Base-by-base conservation (phyloP, 2,888 invertebrate species). In the Ptilodon capucinus region DNA sequence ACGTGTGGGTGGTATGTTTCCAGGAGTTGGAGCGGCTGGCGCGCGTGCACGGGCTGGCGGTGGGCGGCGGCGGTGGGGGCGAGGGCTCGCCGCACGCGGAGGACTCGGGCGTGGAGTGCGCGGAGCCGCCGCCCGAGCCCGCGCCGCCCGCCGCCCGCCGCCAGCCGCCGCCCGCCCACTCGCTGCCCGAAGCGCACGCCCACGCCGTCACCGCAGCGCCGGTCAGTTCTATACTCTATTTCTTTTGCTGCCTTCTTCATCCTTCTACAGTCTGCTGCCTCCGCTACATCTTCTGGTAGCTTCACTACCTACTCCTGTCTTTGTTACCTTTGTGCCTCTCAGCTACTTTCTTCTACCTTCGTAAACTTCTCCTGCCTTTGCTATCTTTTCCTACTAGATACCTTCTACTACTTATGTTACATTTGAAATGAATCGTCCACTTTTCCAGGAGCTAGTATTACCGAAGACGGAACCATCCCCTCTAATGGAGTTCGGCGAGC, bases 11-110 rank as follows among this genome's bases (percentile, higher is more conserved):
- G n/a, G n/a, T n/a, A n/a, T n/a, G n/a, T n/a, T n/a, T n/a, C 0
- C 83, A 96, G 94, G 96, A 96, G 76, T 81, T 96, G 57, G 97
- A 97, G 84, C 87, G 95, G 40, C 93, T 95, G 69, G 96, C 95
- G 0, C 94, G 95, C 68, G 92, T 94, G 38, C 95, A 96, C 77
- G 96, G 96, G 0, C 82, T 96, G 42, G 93, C 94, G 0, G 76
- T 95, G 0, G 40, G 55, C 0, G 94, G 94, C 53, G 93, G 94
- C 53, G 93, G 92, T 65, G 92, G 90, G 61, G 18, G 91, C 67
- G 89, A 91, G 71, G 71, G 88, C 40, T 74, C 79, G 0, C 76
- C 81, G 4, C 74, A 64, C 56, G 62, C 76, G 13, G 81, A 79
- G 52, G 84, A 82, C 70, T 76, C 82, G 2, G 83, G 81, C 8